Evolutionary conservation across 2,113 vertebrate genomes (phyloP), one percentile per base, ranked within the genome.

Genomic region (Peromyscus maniculatus): DNA sequence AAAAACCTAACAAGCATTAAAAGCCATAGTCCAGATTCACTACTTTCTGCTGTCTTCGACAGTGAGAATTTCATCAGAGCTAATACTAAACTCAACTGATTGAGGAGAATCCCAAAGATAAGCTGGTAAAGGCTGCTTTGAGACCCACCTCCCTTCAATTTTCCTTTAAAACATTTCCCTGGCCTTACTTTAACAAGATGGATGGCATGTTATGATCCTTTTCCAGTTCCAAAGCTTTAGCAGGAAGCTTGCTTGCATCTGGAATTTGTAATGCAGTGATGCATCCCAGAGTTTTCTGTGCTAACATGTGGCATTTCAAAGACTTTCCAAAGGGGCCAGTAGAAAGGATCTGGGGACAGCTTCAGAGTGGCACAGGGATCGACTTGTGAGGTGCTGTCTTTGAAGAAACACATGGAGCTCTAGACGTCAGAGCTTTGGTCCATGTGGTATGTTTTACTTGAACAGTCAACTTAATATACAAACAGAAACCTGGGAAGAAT

Each of bases 271-370:
- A 74, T 69, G 69, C 33, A 33, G 17, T 96, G 91, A 94, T 43
- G 79, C 55, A 91, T 97, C 89, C 95, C 97, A 98, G 95, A 84
- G 62, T 77, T 96, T 39, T 71, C 28, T 93, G 87, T 49, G 26
- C 75, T 92, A 59, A 52, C 94, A 97, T 97, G 77, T 96, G 86
- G 62, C 97, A 98, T 91, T 97, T 95, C 90, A 97, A 97, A 97
- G 95, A 43, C 88, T 55, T 9, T 28, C 43, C 36, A 39, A 95
- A 96, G 93, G 89, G 74, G 96, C 72, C 5, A 97, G 52, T 22
- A 17, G 72, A 91, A 55, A 96, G 59, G 67, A 95, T 72, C 17
- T 33, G 62, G 62, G 28, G 78, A 24, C 93, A 87, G 89, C 10
- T 84, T 97, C 31, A 72, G 84, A 93, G 64, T 86, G 79, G 57